Evolutionary conservation across 1,140 invertebrate genomes (phyloP).

Genomic region (Panagrolaimus sp.): DNA sequence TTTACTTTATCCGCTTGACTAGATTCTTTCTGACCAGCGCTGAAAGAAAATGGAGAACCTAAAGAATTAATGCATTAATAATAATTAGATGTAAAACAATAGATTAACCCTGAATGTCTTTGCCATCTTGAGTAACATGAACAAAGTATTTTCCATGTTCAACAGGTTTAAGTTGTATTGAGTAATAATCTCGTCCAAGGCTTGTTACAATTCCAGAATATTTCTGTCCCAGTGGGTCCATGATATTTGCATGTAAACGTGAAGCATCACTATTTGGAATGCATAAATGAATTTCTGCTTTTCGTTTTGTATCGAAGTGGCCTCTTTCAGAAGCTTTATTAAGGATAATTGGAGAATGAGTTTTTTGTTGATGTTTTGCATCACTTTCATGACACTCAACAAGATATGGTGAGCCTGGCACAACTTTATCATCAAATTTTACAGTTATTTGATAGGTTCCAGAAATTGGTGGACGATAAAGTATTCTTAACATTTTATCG

Average conservation of each 20-base stretch:
- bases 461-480: background rate
- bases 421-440: conserved; percentile 8
- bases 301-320: background rate
- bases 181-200: background rate
- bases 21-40: background rate
- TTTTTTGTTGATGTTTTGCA: background rate
- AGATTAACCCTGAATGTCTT: background rate
- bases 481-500: background rate
- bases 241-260: background rate
- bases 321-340: background rate
- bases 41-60: conserved; percentile 11
- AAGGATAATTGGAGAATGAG: background rate
- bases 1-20: background rate
- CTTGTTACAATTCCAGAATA: background rate
- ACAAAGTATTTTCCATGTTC: background rate
- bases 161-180: background rate
- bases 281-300: background rate
- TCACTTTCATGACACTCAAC: conserved; percentile 7
- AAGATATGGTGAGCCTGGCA: background rate
- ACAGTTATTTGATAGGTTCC: conserved; percentile 6
- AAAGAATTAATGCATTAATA: background rate
- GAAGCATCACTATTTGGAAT: background rate
- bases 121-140: background rate
- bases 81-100: background rate
- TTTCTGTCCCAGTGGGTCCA: background rate